Evolutionary conservation across 2,113 vertebrate genomes (phyloP).

Genomic region (Rhineura floridana): DNA sequence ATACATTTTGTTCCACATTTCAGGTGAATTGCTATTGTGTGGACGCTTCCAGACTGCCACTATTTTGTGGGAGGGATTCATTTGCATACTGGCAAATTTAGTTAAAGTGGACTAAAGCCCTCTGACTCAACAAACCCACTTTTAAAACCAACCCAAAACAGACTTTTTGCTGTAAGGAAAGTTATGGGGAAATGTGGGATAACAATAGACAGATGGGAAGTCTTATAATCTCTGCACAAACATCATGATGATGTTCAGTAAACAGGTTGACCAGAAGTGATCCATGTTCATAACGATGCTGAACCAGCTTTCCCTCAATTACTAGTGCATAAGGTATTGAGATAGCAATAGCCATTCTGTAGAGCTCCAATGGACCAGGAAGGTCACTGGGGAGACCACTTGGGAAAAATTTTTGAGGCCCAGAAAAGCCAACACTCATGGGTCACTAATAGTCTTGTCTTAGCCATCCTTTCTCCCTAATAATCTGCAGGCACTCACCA

Average conservation of each 20-base stretch:
- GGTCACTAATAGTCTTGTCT: not conserved
- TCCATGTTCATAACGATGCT: not conserved
- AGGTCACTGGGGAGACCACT: too few species aligned
- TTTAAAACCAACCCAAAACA: too few species aligned
- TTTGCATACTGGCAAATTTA: too few species aligned
- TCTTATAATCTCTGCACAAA: too few species aligned
- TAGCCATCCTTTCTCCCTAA: not conserved
- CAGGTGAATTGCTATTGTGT: not conserved
- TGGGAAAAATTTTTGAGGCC: not conserved
- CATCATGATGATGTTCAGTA: too few species aligned
- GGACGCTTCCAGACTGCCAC: too few species aligned
- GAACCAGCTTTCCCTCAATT: not conserved
- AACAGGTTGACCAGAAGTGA: too few species aligned
- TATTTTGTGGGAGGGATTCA: too few species aligned
- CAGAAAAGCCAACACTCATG: not conserved
- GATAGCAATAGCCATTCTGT: not conserved
- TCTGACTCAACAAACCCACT: too few species aligned
- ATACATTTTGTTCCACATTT: slow-evolving; percentile 15
- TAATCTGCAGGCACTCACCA: not conserved
- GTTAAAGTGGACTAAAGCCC: not conserved
- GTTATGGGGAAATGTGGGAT: too few species aligned
- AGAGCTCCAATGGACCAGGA: not conserved
- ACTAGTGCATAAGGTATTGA: not conserved
- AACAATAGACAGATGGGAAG: too few species aligned
- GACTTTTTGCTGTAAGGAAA: too few species aligned